Base-by-base conservation (phyloP, 2,888 invertebrate genomes). In the Penaeus monodon region DNA sequence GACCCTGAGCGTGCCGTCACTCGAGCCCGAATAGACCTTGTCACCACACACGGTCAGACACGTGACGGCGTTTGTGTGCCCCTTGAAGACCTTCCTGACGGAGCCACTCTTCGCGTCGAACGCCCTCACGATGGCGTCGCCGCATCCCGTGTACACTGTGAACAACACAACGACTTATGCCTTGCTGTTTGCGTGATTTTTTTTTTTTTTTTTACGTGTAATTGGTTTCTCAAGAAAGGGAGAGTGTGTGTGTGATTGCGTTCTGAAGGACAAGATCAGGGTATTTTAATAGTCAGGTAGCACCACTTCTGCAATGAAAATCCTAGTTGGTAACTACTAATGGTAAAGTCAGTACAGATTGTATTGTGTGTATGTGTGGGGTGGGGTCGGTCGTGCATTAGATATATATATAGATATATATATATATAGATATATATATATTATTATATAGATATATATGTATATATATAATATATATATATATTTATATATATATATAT, bases 1-100 rank as follows among this genome's bases (percentile, higher is more conserved):
- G 90, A 93, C 93, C 77, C 93, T 91, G 79, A 94, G 91, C 2
- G 93, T 93, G 85, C 92, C 91, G 90, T 94, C 93, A 4, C 93
- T 93, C 88, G 93, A 92, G 85, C 93, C 93, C 63, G 93, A 93
- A 24, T 93, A 85, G 27, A 93, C 93, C 90, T 91, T 93, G 82
- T 92, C 92, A 87, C 93, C 93, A 81, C 92, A 92, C 44, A 93
- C 92, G 17, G 92, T 89, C 79, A 93, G 91, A 87, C 93, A 93
- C 82, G 93, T 93, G 88, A 94, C 92, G 91, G 93, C 93, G 88
- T 92, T 92, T 33, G 92, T 91, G 90, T 93, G 93, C 0, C 93
- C 93, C 24, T 84, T 64, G 88, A 86, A 89, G 0, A 49, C 29
- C 78, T 92, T 90, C 90, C 92, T 92, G 27, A 93, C 87, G 44